A percentile compares a stretch with the other conserved stretches of the same genome.
Conservation (phyloP, 2,888 invertebrate genomes). For the Drosophila longiperda region DNA sequence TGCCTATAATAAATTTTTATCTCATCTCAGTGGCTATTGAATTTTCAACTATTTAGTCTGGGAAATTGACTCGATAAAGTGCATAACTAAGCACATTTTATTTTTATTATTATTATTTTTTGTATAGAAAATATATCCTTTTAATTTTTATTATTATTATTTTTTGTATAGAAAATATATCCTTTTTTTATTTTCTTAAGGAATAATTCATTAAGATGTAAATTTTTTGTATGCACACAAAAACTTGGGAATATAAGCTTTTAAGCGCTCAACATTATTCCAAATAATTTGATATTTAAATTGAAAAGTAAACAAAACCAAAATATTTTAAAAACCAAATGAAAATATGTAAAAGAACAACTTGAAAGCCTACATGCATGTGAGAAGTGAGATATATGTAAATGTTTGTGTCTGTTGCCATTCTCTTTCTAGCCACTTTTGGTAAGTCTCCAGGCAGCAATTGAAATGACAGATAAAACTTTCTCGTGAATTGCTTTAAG, state of each 20-base stretch:
- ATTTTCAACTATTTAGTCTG: not conserved
- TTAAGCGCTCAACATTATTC: not conserved
- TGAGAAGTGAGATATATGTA: not conserved
- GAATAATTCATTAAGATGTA: not conserved
- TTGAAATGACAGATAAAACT: conserved; percentile 55
- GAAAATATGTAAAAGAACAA: conserved; percentile 11
- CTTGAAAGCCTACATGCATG: conserved; percentile 3
- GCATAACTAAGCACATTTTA: not conserved
- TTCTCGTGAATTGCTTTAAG: conserved; percentile 30
- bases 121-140: not conserved
- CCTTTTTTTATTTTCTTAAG: not conserved
- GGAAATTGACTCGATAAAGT: not conserved
- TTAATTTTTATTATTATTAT: not conserved
- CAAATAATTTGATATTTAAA: not conserved
- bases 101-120: not conserved
- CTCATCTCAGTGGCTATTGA: not conserved
- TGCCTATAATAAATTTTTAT: not conserved
- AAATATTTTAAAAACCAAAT: conserved; percentile 5
- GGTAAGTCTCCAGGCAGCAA: conserved; percentile 45
- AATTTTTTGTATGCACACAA: not conserved
- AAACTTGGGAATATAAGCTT: not conserved
- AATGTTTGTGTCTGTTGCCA: not conserved
- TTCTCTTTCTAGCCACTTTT: conserved; percentile 1
- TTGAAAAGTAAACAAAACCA: conserved; percentile 24
- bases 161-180: not conserved